These are phyloP conservation scores for Leucoma salicis DNA, from an alignment of 2,888 invertebrate species.

Conservation along the genomic window DNA sequence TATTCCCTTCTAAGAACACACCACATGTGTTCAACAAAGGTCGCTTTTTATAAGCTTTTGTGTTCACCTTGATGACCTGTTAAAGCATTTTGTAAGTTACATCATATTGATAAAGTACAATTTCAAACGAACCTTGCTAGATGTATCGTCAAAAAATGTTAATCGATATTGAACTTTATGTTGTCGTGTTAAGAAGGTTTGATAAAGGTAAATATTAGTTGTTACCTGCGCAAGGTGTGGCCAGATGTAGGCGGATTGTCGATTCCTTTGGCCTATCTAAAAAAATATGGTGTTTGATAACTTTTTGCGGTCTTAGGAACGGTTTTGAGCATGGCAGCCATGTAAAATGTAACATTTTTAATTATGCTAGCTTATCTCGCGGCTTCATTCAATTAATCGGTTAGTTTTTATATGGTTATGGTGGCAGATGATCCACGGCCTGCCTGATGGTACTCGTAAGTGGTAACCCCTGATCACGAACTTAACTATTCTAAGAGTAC, in stretches of 20 bases:
- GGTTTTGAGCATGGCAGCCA: constrained; percentile 9
- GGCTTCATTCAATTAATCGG: too few species aligned
- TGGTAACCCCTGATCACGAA: too few species aligned
- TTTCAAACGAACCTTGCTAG: not conserved
- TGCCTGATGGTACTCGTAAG: too few species aligned
- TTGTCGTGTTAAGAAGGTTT: constrained; percentile 8
- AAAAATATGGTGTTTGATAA: constrained; percentile 33
- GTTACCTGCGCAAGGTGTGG: constrained; percentile 53
- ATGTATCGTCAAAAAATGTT: not conserved
- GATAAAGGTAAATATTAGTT: constrained; percentile 23
- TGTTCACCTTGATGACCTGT: constrained; percentile 20
- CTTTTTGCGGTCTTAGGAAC: constrained; percentile 21
- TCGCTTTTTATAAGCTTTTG: constrained; percentile 47
- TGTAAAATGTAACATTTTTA: constrained; percentile 13
- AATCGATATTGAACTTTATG: constrained; percentile 14
- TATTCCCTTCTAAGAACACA: constrained; percentile 49
- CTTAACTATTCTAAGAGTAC: too few species aligned
- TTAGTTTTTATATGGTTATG: too few species aligned
- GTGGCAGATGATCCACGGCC: too few species aligned
- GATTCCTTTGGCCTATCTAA: constrained; percentile 31
- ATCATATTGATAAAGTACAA: rapidly evolving
- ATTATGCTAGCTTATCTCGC: too few species aligned
- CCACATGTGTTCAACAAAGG: constrained; percentile 54
- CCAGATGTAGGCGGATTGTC: constrained; percentile 47
- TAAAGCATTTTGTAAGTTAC: constrained; percentile 4